Percentiles rank a stretch among this genome's conserved stretches.
Conservation (phyloP, 2,113 vertebrate species). For the Falco punctatus region DNA sequence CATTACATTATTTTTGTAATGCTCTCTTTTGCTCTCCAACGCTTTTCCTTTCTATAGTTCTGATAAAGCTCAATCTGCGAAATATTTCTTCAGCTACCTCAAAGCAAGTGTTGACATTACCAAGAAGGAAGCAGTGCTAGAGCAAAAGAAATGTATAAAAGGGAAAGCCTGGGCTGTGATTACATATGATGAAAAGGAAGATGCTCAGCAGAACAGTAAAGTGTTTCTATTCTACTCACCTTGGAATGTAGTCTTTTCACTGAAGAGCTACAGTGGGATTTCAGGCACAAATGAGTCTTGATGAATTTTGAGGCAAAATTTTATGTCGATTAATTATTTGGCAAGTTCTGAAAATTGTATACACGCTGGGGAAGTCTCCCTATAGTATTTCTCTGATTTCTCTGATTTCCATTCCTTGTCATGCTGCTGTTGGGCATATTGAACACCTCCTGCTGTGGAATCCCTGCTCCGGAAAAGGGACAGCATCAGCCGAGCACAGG, state of each 20-base stretch:
- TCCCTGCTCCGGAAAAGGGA: neutral
- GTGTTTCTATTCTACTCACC: neutral
- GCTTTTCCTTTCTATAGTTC: neutral
- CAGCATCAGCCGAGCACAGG: neutral
- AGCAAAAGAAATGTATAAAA: neutral
- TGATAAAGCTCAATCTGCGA: neutral
- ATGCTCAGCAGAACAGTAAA: neutral
- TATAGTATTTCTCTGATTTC: neutral
- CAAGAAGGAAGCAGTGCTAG: neutral
- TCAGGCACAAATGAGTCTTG: neutral
- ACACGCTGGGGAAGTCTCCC: neutral
- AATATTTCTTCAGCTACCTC: slow-evolving; percentile 24
- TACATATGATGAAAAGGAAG: neutral
- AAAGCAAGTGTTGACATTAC: neutral
- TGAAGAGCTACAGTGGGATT: neutral
- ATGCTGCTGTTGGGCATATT: neutral
- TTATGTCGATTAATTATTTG: neutral
- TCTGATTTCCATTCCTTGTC: neutral
- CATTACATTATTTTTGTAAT: neutral
- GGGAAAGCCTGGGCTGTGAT: neutral
- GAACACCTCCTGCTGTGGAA: slow-evolving; percentile 28
- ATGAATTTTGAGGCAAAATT: neutral
- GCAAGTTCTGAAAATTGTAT: neutral
- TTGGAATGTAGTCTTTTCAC: neutral
- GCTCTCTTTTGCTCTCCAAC: neutral